Conservation (phyloP, 2,888 invertebrate genomes). For the Acanthopleura granulata region DNA sequence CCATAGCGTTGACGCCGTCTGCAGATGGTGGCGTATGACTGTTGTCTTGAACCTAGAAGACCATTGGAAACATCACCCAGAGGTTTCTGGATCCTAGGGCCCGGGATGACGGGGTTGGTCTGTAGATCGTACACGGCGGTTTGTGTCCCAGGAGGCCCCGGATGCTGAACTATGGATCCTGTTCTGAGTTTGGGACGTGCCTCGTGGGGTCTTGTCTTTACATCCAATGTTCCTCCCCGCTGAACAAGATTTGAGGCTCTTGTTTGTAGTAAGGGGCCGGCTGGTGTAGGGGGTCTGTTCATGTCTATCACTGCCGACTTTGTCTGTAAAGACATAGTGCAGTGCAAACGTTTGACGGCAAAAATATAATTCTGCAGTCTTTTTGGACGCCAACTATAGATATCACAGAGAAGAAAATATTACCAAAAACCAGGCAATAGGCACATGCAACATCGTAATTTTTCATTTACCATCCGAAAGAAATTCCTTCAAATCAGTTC, state of each 20-base stretch:
- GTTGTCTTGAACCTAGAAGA: background rate
- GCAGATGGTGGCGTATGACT: background rate
- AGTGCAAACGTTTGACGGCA: no score
- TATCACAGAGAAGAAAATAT: no score
- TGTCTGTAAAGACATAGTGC: no score
- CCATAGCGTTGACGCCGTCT: background rate
- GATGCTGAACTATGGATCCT: background rate
- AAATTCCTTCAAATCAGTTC: no score
- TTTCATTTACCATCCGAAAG: no score
- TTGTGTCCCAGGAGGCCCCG: background rate
- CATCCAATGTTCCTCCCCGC: background rate
- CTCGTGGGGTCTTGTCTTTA: background rate
- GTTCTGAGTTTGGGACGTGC: background rate
- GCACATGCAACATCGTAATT: no score
- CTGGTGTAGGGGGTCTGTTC: constrained; percentile 6
- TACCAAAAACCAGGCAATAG: no score
- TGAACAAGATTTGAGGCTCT: background rate
- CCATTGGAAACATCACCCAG: background rate
- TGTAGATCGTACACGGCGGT: background rate
- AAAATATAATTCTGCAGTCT: no score
- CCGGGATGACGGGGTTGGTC: background rate
- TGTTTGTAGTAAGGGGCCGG: background rate
- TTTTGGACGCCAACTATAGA: no score
- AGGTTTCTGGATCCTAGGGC: background rate
- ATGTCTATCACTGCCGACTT: background rate